A percentile compares a stretch with the other conserved stretches of the same genome.
phyloP scores from a whole-genome alignment of 35 echinoderm and acorn worm species.

The Acanthaster planci region DNA sequence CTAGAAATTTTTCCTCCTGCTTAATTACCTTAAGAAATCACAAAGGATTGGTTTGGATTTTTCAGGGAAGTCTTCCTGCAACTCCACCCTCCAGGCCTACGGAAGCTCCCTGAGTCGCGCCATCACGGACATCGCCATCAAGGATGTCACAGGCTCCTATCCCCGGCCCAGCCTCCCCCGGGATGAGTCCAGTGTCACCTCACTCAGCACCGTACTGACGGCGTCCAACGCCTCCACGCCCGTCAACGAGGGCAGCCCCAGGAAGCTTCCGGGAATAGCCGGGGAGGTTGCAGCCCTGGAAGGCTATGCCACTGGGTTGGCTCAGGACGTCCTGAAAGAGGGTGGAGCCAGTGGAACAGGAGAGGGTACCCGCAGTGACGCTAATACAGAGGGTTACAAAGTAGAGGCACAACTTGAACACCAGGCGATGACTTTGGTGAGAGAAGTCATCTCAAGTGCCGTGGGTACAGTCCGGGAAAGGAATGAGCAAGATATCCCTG shows the following conservation, averaged over 20 bases:
- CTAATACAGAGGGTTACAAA: neutral
- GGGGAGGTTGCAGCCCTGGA: constrained; percentile 10
- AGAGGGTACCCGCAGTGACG: neutral
- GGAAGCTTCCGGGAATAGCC: neutral
- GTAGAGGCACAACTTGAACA: neutral
- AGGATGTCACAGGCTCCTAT: constrained; percentile 33
- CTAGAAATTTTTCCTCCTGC: too few species aligned
- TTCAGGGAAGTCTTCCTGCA: constrained; percentile 41
- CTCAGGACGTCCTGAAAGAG: constrained; percentile 6
- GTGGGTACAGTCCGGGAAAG: neutral
- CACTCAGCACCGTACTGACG: neutral
- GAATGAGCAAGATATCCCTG: neutral
- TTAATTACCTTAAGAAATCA: too few species aligned
- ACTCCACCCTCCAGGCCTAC: constrained; percentile 51
- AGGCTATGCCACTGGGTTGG: constrained; percentile 17
- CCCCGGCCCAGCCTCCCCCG: neutral
- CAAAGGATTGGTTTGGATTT: neutral
- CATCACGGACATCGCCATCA: constrained; percentile 86
- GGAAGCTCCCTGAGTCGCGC: constrained; percentile 79
- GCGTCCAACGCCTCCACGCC: constrained; percentile 3
- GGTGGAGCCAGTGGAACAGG: neutral
- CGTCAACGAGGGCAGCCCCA: neutral
- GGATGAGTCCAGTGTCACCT: neutral
- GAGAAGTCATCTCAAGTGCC: neutral
- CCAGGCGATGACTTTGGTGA: neutral